Base-by-base conservation (phyloP, 2,797 vertebrate genomes). In the Anomalospiza imberbis region DNA sequence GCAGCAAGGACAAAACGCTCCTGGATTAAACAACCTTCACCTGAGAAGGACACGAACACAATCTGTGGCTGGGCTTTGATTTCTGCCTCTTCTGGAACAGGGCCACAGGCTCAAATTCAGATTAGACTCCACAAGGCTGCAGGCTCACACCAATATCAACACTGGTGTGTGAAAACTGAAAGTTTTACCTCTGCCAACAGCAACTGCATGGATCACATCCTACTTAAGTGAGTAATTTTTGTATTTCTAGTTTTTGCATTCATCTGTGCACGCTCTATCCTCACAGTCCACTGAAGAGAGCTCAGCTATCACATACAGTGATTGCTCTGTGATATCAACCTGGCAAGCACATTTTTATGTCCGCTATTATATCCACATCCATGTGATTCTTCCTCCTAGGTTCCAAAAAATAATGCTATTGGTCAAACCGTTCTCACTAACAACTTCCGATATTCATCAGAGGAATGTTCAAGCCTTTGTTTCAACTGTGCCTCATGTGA, bases 251-350 rank as follows among this genome's bases (percentile, higher is more conserved):
- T 32, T 80, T 82, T 38, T 50, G 31, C 21, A 10, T 32, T 67
- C 17, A 50, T 31, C 34, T 68, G 14, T 10, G 34, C 9, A 58
- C 0, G 0, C 22, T 66, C 20, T 21, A 26, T 4, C 44, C 51
- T 76, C 62, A 57, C 13, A 20, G 6, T 36, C 34, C 48, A 7
- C 0, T 58, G 12, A 75, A 2, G 45, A 32, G 4, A 77, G 57
- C 19, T 22, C 38, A 21, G 24, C 19, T 63, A 42, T 54, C 63
- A 34, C 25, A n/a, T 1, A 38, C 10, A 57, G 28, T 18, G 61
- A 57, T 2, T 58, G 20, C 28, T 34, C 20, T 32, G 38, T 10
- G 32, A 8, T 14, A 42, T 4, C 38, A 34, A 13, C 8, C 50
- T 54, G 36, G 29, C 31, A 66, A 85, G 17, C 7, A 84, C 9